Conservation (phyloP, 2,113 vertebrate genomes). For the Echinops telfairi region DNA sequence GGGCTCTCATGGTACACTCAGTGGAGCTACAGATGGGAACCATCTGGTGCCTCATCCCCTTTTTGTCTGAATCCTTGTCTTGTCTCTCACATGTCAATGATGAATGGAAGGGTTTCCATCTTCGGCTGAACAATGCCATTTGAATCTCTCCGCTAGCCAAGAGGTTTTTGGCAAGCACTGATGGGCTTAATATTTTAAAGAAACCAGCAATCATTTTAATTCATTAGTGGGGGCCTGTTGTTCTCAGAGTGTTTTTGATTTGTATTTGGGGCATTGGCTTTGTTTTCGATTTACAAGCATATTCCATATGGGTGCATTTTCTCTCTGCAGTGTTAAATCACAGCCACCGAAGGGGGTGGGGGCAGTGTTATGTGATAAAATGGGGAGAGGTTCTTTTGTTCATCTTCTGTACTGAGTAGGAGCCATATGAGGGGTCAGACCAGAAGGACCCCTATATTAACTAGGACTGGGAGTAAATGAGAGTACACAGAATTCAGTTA, state of each 20-base stretch:
- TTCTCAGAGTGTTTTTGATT: constrained; percentile 77
- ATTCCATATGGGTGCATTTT: constrained; percentile 74
- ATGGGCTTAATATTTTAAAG: constrained; percentile 81
- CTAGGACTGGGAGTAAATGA: constrained; percentile 12
- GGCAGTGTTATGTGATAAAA: constrained; percentile 63
- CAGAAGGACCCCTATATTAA: constrained; percentile 35
- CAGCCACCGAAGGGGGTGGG: constrained; percentile 50
- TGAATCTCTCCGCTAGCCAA: constrained; percentile 79
- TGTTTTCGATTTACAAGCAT: constrained; percentile 65
- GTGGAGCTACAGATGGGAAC: constrained; percentile 82
- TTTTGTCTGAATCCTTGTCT: constrained; percentile 81
- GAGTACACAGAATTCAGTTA: constrained; percentile 9
- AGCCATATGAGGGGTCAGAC: constrained; percentile 59
- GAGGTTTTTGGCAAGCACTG: constrained; percentile 76
- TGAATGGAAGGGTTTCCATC: constrained; percentile 82
- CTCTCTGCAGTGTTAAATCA: constrained; percentile 51
- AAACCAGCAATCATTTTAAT: constrained; percentile 83
- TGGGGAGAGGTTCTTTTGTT: constrained; percentile 59
- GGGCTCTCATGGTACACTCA: constrained; percentile 78
- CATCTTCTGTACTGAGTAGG: constrained; percentile 45
- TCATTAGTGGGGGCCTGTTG: constrained; percentile 79
- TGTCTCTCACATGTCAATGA: constrained; percentile 82
- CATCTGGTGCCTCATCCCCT: constrained; percentile 80
- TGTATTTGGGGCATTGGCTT: constrained; percentile 74
- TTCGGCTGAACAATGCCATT: constrained; percentile 80